Evolutionary conservation across 2,797 vertebrate genomes (phyloP).

Genomic region (Sebastes steindachneri): DNA sequence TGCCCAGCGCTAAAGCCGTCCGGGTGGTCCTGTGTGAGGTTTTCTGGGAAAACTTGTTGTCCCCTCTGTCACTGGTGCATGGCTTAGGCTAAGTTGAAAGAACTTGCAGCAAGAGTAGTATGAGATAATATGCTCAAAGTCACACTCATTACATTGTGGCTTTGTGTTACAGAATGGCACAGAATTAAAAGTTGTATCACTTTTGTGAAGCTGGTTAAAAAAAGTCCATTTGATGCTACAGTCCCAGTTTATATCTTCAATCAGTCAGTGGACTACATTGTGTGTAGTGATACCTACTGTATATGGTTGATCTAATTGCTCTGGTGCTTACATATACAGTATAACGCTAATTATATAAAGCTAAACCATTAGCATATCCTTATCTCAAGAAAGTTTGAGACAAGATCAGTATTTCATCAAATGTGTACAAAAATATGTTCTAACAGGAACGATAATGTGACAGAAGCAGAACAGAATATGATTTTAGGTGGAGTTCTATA

Average conservation of each 20-base stretch:
- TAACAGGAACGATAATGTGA: background rate
- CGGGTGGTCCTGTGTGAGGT: slow-evolving; percentile 61
- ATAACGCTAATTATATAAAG: background rate
- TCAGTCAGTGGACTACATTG: no score
- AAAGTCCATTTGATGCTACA: no score
- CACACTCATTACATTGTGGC: background rate
- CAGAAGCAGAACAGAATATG: background rate
- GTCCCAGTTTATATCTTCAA: no score
- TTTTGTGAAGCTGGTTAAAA: no score
- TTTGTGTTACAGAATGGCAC: background rate
- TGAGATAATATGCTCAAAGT: background rate
- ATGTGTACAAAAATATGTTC: background rate
- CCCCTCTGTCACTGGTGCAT: slow-evolving; percentile 10
- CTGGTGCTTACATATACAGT: background rate
- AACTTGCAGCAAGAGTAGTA: background rate
- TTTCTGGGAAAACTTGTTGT: slow-evolving; percentile 54
- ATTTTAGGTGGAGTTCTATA: background rate
- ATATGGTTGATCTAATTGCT: background rate
- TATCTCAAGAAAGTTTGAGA: background rate
- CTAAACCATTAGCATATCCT: background rate
- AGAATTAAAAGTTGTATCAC: no score
- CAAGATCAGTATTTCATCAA: no score
- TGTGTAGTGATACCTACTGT: no score
- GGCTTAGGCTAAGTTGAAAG: background rate
- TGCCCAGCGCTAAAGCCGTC: slow-evolving; percentile 5